A percentile compares a stretch with the other conserved stretches of the same genome.
Evolutionary conservation across 2,113 vertebrate genomes (phyloP).

Genomic region (Anarhynchus alexandrinus): DNA sequence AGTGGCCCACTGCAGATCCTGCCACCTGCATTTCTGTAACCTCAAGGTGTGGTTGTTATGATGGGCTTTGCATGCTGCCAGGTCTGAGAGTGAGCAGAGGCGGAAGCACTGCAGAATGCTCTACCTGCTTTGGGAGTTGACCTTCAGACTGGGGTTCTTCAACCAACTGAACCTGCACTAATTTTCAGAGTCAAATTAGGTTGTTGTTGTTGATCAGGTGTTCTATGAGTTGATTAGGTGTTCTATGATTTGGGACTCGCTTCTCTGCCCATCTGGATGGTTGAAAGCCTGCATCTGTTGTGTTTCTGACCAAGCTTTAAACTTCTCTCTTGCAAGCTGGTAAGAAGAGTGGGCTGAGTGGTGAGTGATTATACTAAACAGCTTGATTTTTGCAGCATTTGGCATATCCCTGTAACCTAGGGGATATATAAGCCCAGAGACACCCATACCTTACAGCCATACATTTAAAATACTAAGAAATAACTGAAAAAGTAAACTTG

Average conservation of each 20-base stretch:
- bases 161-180: neutral
- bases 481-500: neutral
- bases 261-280: neutral
- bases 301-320: neutral
- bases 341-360: neutral
- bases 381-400: neutral
- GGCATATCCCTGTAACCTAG: neutral
- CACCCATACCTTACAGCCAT: neutral
- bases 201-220: neutral
- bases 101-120: neutral
- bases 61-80: neutral
- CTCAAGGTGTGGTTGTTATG: neutral
- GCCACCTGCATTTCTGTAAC: neutral
- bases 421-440: neutral
- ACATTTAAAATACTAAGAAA: neutral
- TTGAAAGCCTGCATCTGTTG: neutral
- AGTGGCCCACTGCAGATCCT: neutral
- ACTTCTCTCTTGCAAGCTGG: neutral
- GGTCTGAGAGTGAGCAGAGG: neutral
- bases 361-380: neutral
- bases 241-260: neutral
- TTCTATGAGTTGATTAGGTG: neutral
- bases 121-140: neutral
- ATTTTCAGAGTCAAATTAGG: neutral
- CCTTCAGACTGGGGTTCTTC: neutral